Conservation (phyloP, 2,113 vertebrate species). For the Megaceryle maxima region DNA sequence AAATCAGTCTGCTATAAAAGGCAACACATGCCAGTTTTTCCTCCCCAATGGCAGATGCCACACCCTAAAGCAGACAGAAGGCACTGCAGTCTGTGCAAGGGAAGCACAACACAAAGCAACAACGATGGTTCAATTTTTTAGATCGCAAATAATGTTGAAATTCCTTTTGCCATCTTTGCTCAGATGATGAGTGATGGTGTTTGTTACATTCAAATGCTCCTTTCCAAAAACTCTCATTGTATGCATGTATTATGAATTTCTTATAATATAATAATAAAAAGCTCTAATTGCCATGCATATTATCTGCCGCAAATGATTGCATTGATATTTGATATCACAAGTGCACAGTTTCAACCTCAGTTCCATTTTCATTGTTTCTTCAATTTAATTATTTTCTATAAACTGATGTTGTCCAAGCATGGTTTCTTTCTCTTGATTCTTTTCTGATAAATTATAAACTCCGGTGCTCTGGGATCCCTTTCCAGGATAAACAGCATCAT, state of each 20-base stretch:
- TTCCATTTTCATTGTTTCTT: conserved; percentile 7
- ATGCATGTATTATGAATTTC: conserved; percentile 59
- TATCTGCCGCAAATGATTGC: conserved; percentile 38
- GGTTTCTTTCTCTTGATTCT: background rate
- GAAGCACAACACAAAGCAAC: conserved; percentile 74
- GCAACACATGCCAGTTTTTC: conserved; percentile 74
- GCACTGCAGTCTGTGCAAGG: conserved; percentile 72
- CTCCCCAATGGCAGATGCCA: conserved; percentile 78
- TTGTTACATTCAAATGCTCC: conserved; percentile 31
- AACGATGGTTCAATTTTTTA: conserved; percentile 60
- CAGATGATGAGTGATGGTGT: conserved; percentile 14
- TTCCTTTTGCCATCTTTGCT: conserved; percentile 58
- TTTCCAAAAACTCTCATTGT: conserved; percentile 45
- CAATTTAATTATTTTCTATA: conserved; percentile 16
- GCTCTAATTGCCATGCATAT: conserved; percentile 26
- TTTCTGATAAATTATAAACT: background rate
- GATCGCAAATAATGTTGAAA: conserved; percentile 45
- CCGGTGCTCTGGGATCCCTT: background rate
- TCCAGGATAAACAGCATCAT: background rate
- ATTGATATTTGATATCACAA: background rate
- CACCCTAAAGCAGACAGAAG: conserved; percentile 80
- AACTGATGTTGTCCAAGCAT: background rate
- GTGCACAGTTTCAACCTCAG: background rate
- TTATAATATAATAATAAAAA: conserved; percentile 59
- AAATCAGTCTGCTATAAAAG: conserved; percentile 72